Evolutionary conservation across 2,888 invertebrate species (phyloP), one percentile per base, ranked within the genome.

Genomic region (Drosophila percnosoma): DNA sequence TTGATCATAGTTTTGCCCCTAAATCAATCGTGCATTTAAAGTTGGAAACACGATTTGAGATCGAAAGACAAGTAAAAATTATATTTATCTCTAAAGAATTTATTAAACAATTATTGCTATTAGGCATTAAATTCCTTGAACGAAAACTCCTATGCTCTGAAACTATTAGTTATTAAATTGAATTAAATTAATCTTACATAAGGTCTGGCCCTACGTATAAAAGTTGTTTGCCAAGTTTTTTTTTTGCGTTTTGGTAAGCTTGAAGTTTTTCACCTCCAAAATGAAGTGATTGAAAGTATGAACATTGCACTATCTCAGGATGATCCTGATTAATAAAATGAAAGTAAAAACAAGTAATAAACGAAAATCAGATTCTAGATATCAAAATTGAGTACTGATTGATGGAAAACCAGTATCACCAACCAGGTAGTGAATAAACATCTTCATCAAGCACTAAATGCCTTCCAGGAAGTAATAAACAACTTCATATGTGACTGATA

Each of bases 321-420:
- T 15, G 8, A 21, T 4, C 21, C 21, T 53, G 15, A 15, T 15
- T 53, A 8, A 10, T 15, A 24, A 21, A 29, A 8, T 4, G 5
- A 5, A 21, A 21, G 5, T 8, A 33, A 53, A 15, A 4, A 11
- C 36, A n/a, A 27, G 13, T 27, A n/a, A 54, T 21, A 36, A 54
- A 13, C 24, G n/a, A n/a, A 27, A n/a, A 8, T 38, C 8, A 15
- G 15, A 27, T 29, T 8, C 2, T 2, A 1, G 2, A 5, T 24
- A 36, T 11, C 13, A 42, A 4, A 33, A 51, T 68, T 55, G 54
- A 67, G 38, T 18, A 15, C 27, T 49, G 75, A 68, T 54, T 42
- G 59, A 42, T 55, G 38, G 2, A 24, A 24, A 24, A 24, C 24
- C 24, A 0, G 24, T 24, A 24, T 24, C 24, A 24, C 24, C 24